Evolutionary conservation across 2,113 vertebrate genomes (phyloP).

Genomic region (Malurus alboscapulatus): DNA sequence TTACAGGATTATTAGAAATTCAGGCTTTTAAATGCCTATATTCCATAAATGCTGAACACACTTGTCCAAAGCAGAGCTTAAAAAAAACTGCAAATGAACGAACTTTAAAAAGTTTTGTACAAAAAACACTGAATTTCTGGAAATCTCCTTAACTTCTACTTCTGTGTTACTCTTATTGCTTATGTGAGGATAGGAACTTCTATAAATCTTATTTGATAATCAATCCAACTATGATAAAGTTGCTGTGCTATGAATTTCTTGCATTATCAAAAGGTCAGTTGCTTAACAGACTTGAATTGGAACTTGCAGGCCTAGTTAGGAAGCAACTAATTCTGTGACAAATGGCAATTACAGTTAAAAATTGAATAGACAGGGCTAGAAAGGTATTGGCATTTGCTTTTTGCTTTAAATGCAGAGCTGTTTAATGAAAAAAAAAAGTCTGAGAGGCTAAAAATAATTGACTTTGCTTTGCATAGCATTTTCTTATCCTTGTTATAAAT

Average conservation of each 20-base stretch:
- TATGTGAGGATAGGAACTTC: not conserved
- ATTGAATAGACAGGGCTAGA: not conserved
- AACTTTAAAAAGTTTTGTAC: not conserved
- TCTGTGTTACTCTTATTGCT: not conserved
- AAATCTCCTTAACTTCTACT: not conserved
- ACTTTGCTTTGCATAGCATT: not conserved
- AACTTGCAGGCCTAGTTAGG: not conserved
- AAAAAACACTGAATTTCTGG: not conserved
- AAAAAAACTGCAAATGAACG: not conserved
- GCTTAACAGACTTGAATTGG: conserved; percentile 25
- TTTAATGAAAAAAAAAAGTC: not conserved
- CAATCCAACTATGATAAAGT: not conserved
- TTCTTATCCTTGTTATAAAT: not conserved
- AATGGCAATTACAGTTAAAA: not conserved
- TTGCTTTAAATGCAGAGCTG: not conserved
- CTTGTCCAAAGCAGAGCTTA: not conserved
- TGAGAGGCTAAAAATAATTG: not conserved
- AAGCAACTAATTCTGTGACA: not conserved
- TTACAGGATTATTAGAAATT: not conserved
- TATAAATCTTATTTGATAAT: not conserved
- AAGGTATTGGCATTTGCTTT: conserved; percentile 16
- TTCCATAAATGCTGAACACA: not conserved
- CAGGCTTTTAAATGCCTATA: not conserved
- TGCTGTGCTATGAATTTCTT: conserved; percentile 2
- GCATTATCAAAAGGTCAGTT: conserved; percentile 21